Percentiles rank a stretch among this genome's conserved stretches.
Conservation (phyloP, 2,113 vertebrate species). For the Osmerus eperlanus region DNA sequence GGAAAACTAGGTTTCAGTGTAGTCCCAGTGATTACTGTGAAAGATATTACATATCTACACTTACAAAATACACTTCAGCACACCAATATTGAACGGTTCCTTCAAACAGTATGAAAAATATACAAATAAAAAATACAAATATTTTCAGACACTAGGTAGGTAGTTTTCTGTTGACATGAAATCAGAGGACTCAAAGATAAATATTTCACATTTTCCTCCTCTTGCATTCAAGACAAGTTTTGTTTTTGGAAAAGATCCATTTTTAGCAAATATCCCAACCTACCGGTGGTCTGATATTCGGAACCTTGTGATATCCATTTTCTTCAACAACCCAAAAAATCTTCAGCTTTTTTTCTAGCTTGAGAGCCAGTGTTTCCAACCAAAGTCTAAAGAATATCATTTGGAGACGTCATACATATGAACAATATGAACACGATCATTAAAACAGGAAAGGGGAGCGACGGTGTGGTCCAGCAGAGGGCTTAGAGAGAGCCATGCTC, state of each 20-base stretch:
- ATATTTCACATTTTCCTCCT: constrained; percentile 73
- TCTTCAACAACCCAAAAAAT: constrained; percentile 43
- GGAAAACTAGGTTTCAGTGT: constrained; percentile 50
- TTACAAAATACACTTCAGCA: constrained; percentile 65
- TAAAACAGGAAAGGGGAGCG: constrained; percentile 36
- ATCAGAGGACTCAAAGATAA: constrained; percentile 73
- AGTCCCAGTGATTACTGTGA: constrained; percentile 57
- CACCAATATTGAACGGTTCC: constrained; percentile 57
- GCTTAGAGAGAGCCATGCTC: neutral
- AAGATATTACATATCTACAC: constrained; percentile 64
- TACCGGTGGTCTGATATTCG: constrained; percentile 53
- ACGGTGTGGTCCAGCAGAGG: no score
- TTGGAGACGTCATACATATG: constrained; percentile 58
- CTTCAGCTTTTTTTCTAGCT: constrained; percentile 42
- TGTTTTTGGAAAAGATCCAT: constrained; percentile 35
- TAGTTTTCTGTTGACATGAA: constrained; percentile 75
- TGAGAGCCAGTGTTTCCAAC: constrained; percentile 73
- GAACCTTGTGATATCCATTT: constrained; percentile 60
- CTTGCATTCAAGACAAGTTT: constrained; percentile 52
- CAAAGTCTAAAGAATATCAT: constrained; percentile 63
- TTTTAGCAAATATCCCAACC: constrained; percentile 57
- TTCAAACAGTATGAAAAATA: constrained; percentile 74
- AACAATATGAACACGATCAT: constrained; percentile 61
- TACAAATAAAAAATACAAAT: constrained; percentile 74
- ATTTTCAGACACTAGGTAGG: constrained; percentile 67